Evolutionary conservation across 2,888 invertebrate genomes (phyloP), one percentile per base, ranked within the genome.

Genomic region (Acrobasis consociella): DNA sequence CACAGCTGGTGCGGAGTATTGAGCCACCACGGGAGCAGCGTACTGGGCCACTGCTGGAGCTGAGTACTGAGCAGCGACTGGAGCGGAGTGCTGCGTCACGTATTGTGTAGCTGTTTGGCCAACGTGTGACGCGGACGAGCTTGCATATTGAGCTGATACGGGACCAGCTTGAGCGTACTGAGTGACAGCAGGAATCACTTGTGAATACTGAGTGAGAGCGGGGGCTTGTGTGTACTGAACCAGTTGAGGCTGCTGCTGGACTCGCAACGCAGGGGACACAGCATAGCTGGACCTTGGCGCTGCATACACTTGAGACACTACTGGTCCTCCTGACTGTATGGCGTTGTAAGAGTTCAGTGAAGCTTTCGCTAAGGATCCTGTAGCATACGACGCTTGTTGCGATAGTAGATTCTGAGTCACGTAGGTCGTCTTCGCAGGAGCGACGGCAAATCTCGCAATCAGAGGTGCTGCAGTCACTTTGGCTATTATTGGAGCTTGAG

Each of bases 401-500:
- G 85, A 79, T 37, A 87, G 69, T 38, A 88, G 74, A 65, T 87
- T 91, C 69, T 89, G 89, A 37, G 84, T 71, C 5, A 83, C 76
- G 55, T 83, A 87, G 13, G 82, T 72, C 17, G 85, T 84, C 66
- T 81, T 88, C 3, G 83, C 75, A n/a, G 88, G 85, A 15, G 87
- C 74, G 49, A 84, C 46, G 15, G 89, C 73, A 69, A 83, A 87
- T 72, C 82, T 84, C 11, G 91, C 87, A 50, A 89, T 83, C 5
- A 93, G 74, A n/a, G 93, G 89, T 60, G 93, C 85, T 60, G 92
- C 85, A 16, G 93, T 86, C 64, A 91, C 82, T 86, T 93, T 89
- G 31, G 93, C 82, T 68, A 92, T 81, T 61, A 93, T 91, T n/a
- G 93, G 93, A n/a, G 92, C 93, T 75, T 92, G 91, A 31, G 91